Base-by-base conservation (phyloP, 2,113 vertebrate species). In the Osmerus eperlanus region DNA sequence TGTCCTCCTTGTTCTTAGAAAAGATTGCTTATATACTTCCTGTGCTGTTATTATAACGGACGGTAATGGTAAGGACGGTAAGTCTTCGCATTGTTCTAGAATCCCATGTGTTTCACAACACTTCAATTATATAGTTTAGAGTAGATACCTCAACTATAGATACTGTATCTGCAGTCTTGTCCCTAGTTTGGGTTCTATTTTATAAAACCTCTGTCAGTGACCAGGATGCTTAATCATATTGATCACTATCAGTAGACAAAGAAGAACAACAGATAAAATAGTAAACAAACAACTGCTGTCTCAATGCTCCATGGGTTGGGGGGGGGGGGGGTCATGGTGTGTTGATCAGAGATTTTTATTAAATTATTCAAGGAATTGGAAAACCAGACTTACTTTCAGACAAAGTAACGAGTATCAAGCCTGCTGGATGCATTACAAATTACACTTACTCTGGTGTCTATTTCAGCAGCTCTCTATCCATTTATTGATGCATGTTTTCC, bases 401-500 rank as follows among this genome's bases (percentile, higher is more conserved):
- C 64, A 72, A 65, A 16, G 15, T 16, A 64, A n/a, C 8, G 4
- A 3, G 29, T 32, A 28, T 29, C 6, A 18, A 16, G 29, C 4
- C 28, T 19, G 16, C 28, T 36, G 29, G 36, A 54, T 67, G 47
- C 41, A 47, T 73, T 52, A 41, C 61, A 61, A 81, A 83, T 64
- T 75, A 82, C 78, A 82, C 74, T 76, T 83, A 75, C 81, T 77
- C 54, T 55, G 73, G 84, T 85, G 83, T 89, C 85, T 86, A 73
- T 90, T 89, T 87, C 90, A 88, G 74, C 80, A 67, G 84, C 82
- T 83, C 89, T 83, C 87, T 85, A 87, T 87, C 85, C 84, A 84
- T 85, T 81, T 89, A 89, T 90, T 87, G 90, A 91, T 81, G 88
- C 75, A 80, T 89, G 88, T 86, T 81, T 82, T 83, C 72, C 69